phyloP scores from a whole-genome alignment of 1,140 invertebrate genomes.

The Plodia interpunctella region DNA sequence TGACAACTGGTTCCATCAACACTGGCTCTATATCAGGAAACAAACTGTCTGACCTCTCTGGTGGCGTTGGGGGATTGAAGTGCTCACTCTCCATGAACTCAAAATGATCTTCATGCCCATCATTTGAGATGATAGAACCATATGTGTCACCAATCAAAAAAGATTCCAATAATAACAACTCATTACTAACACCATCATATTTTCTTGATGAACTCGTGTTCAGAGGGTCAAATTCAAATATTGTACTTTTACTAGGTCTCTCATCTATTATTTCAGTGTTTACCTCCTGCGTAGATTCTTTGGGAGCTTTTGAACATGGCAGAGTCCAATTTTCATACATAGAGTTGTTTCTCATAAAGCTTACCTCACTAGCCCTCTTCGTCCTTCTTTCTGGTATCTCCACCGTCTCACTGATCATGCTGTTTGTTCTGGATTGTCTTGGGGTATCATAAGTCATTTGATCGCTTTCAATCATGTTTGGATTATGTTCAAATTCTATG shows the following conservation, averaged over 20 bases:
- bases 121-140: conserved; percentile 50
- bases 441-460: conserved; percentile 55
- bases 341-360: conserved; percentile 55
- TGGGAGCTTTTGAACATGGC: conserved; percentile 22
- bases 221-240: conserved; percentile 67
- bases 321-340: conserved; percentile 61
- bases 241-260: conserved; percentile 59
- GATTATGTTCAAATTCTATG: conserved; percentile 43
- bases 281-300: conserved; percentile 16
- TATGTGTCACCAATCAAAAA: conserved; percentile 64
- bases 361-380: conserved; percentile 39
- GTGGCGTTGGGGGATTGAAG: conserved; percentile 62
- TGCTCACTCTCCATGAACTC: conserved; percentile 55
- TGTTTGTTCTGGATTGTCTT: conserved; percentile 46
- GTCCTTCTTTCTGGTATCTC: conserved; percentile 51
- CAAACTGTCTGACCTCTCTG: conserved; percentile 59
- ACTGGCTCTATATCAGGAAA: conserved; percentile 15
- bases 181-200: conserved; percentile 64
- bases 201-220: conserved; percentile 36
- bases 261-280: neutral
- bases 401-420: conserved; percentile 40
- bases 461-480: conserved; percentile 30
- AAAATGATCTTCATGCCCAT: conserved; percentile 44
- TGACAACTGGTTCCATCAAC: conserved; percentile 5
- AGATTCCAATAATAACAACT: conserved; percentile 55